Evolutionary conservation across 1,140 invertebrate genomes (phyloP), one percentile per base, ranked within the genome.

Genomic region (Littorina saxatilis): DNA sequence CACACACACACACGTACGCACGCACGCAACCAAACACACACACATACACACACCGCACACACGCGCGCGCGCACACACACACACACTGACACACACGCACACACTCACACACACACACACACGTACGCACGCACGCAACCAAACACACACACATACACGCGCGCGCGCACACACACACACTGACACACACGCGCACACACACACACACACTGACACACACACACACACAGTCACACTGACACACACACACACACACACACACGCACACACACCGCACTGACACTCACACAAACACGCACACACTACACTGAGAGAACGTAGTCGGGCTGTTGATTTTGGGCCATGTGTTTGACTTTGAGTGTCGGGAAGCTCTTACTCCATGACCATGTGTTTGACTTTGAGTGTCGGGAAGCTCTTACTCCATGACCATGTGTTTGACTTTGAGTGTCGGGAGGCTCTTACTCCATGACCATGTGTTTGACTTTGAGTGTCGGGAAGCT

Each of bases 161-260:
- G n/a, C 66, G 15, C 32, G n/a, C 70, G 37, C 70, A 50, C n/a
- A 35, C 27, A 32, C 61, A 32, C 23, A 66, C 23, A 66, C 29
- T 32, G 27, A 66, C 9, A 35, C 9, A 66, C 23, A 11, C 61
- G 5, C 61, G 29, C 61, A 32, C n/a, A 13, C 27, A 27, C 61
- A 29, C 23, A 32, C n/a, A 11, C 29, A 27, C 29, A 32, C 29
- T 32, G 13, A 27, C 29, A 11, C n/a, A 63, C 43, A 47, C 43
- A 47, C 43, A 47, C 43, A 66, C 61, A 66, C n/a, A 66, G 15
- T 20, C n/a, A 35, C 61, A 66, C 3, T 13, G 11, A 2, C 61
- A 35, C 61, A 35, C 61, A 13, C 61, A 35, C 61, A 66, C 61
- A 66, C 61, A 66, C 61, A 66, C 61, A 66, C 61, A 66, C 61